These are phyloP conservation scores for Actinemys pallida DNA, from an alignment of 2,113 vertebrate genomes.

Conservation along the genomic window DNA sequence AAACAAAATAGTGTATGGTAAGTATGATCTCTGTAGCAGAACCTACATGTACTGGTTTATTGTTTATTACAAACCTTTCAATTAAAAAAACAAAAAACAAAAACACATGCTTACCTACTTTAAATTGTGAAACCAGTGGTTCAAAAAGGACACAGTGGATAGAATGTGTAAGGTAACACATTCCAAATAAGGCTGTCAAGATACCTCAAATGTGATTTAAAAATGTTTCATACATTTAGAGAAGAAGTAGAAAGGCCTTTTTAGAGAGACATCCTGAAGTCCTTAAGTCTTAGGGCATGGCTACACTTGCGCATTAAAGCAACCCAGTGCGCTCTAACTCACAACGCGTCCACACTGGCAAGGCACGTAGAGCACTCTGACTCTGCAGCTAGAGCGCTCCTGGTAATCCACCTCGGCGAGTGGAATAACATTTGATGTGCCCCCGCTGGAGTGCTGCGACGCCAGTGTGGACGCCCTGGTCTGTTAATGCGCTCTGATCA, in stretches of 20 bases:
- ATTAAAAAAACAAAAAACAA: not conserved
- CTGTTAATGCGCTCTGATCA: no score
- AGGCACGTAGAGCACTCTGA: no score
- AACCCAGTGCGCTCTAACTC: no score
- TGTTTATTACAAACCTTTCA: not conserved
- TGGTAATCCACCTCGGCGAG: no score
- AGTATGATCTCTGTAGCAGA: not conserved
- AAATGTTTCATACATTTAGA: not conserved
- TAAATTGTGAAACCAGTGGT: not conserved
- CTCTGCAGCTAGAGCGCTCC: no score
- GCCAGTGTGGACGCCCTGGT: no score
- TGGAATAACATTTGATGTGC: no score
- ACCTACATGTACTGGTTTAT: rapidly evolving
- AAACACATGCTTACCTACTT: not conserved
- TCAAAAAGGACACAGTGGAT: not conserved
- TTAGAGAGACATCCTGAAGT: not conserved
- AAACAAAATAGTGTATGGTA: not conserved
- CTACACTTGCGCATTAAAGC: no score
- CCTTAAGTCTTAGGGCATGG: not conserved
- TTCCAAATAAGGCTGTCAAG: not conserved
- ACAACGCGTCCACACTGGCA: no score
- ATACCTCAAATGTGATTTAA: no score
- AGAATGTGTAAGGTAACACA: not conserved
- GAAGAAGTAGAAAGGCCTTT: not conserved
- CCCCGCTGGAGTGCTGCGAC: no score